Evolutionary conservation across 2,888 invertebrate genomes (phyloP).

Genomic region (Drosophila conformis): DNA sequence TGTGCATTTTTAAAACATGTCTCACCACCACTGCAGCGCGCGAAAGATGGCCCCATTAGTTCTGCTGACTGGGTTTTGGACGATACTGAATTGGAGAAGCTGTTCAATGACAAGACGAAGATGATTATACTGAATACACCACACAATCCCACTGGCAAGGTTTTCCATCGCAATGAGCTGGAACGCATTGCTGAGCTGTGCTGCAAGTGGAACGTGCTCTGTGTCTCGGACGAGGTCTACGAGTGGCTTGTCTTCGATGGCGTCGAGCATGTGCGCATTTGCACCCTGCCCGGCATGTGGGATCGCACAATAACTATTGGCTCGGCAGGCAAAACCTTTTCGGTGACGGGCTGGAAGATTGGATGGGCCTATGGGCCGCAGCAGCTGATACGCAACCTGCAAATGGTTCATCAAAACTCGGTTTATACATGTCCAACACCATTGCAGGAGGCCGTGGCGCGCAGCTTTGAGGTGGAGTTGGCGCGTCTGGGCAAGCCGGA

Average conservation of each 20-base stretch:
- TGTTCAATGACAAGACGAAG: conserved; percentile 96
- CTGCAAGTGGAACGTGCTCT: conserved; percentile 95
- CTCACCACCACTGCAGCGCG: conserved; percentile 55
- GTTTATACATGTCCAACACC: conserved; percentile 97
- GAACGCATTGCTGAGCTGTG: conserved; percentile 93
- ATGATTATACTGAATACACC: conserved; percentile 98
- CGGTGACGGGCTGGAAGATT: conserved; percentile 98
- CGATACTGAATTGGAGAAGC: conserved; percentile 90
- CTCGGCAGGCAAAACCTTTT: conserved; percentile 99
- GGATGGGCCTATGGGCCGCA: conserved; percentile 98
- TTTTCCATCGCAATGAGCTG: conserved; percentile 88
- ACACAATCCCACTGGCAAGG: conserved; percentile 98
- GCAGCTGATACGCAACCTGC: conserved; percentile 91
- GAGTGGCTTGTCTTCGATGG: conserved; percentile 97
- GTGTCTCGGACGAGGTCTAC: conserved; percentile 98
- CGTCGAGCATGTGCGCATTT: conserved; percentile 94
- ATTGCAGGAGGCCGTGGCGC: conserved; percentile 96
- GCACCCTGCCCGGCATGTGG: conserved; percentile 99
- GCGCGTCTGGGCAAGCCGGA: conserved; percentile 89
- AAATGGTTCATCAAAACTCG: conserved; percentile 96
- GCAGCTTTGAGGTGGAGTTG: conserved; percentile 94
- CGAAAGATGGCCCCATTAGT: conserved; percentile 82
- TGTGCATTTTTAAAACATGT: background rate
- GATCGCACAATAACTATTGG: conserved; percentile 98
- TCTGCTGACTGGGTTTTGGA: conserved; percentile 97